Conservation (phyloP, 2,113 vertebrate genomes). For the Cygnus buccinator region DNA sequence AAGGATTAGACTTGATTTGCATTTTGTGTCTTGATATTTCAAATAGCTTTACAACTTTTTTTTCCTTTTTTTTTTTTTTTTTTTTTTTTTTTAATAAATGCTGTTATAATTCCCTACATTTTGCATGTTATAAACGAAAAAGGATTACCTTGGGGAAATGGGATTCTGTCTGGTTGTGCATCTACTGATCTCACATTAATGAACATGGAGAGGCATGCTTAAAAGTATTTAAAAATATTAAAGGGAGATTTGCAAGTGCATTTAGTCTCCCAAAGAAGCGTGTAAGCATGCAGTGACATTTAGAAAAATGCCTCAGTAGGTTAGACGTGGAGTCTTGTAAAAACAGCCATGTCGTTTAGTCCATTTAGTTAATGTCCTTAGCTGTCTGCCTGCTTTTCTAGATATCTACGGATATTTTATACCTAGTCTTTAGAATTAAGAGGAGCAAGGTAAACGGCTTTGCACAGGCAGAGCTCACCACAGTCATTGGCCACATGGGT, state of each 20-base stretch:
- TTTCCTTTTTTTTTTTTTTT: background rate
- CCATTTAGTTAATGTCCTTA: background rate
- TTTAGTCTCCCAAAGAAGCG: background rate
- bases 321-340: background rate
- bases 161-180: conserved; percentile 63
- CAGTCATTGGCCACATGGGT: background rate
- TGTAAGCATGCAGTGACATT: background rate
- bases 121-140: conserved; percentile 32
- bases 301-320: background rate
- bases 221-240: conserved; percentile 43
- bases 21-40: conserved; percentile 49
- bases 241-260: conserved; percentile 37
- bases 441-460: background rate
- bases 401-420: background rate
- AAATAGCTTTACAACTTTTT: conserved; percentile 9
- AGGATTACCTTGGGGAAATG: conserved; percentile 53
- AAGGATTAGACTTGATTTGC: conserved; percentile 61
- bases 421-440: background rate
- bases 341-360: background rate
- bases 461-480: background rate
- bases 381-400: background rate
- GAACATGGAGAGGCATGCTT: conserved; percentile 44
- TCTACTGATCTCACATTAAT: conserved; percentile 40
- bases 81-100: background rate
- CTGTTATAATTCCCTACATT: conserved; percentile 51